Percentiles rank a stretch among this genome's conserved stretches.
phyloP scores from a whole-genome alignment of 2,113 vertebrate species.

The Colinus virginianus region DNA sequence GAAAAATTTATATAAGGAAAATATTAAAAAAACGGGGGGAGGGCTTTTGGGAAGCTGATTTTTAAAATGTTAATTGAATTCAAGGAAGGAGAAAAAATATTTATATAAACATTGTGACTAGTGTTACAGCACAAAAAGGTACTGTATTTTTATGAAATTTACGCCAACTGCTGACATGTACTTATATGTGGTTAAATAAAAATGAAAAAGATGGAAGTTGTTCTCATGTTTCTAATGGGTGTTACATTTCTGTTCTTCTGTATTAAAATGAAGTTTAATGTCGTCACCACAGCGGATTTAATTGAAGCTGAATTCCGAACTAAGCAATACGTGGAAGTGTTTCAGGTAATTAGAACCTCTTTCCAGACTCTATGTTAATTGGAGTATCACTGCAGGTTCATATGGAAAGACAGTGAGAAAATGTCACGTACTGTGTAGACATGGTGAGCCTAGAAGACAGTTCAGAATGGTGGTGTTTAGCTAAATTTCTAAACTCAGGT shows the following conservation, averaged over 20 bases:
- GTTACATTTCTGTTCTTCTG: background rate
- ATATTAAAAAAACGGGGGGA: background rate
- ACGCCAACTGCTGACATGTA: constrained; percentile 79
- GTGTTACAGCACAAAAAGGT: constrained; percentile 58
- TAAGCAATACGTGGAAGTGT: background rate
- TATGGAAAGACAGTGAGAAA: background rate
- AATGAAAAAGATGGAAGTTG: constrained; percentile 54
- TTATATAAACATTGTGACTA: constrained; percentile 67
- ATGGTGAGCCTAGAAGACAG: background rate
- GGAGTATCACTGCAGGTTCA: background rate
- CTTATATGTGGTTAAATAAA: constrained; percentile 79
- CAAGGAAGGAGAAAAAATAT: constrained; percentile 38
- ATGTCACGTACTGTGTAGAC: background rate
- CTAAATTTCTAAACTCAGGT: background rate
- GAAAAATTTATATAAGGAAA: constrained; percentile 60
- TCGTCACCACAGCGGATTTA: background rate
- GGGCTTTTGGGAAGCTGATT: constrained; percentile 40
- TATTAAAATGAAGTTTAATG: background rate
- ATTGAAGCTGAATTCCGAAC: background rate
- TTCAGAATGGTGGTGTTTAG: background rate
- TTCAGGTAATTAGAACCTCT: background rate
- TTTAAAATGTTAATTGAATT: constrained; percentile 39
- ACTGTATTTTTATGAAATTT: constrained; percentile 84
- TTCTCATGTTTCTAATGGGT: background rate
- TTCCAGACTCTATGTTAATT: background rate